Base-by-base conservation (phyloP, 92 coral and sea anemone species). In the Muricea muricata region DNA sequence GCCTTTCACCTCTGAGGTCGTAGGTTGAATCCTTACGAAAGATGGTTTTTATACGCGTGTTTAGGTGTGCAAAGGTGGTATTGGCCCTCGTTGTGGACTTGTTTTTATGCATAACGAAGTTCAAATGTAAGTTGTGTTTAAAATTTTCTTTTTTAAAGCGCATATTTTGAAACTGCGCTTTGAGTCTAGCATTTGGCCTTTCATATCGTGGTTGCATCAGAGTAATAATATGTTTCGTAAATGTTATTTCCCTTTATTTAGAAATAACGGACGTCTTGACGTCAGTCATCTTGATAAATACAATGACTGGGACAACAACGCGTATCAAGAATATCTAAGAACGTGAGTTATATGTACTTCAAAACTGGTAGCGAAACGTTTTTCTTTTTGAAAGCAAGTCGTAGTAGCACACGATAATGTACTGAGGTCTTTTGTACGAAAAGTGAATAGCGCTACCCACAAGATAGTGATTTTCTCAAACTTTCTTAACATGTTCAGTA, bases 21-120 rank as follows among this genome's bases (percentile, higher is more conserved):
- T n/a, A n/a, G n/a, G n/a, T n/a, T n/a, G n/a, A 9, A 26, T 33
- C 41, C 69, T 8, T 34, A 30, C 1, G 6, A 40, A 25, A 45
- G 11, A 3, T 17, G 11, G 29, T 8, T 0, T 13, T 45, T 15
- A n/a, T 40, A 65, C 3, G 7, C 45, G 4, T 20, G 10, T 41
- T 26, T 61, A 96, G 99, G 99, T 92, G n/a, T 90, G 90, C 25
- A 90, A 85, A 74, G 99, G 99, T 26, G 93, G 92, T 0, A 92
- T 88, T 75, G 99, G 99, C 10, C 98, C 98, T n/a, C 92, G 88
- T 41, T 93, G 88, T 77, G 99, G 99, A 7, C 77, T 96, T 45
- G 90, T 96, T 23, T 96, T 96, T 85, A 95, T 96, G 39, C 87
- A 94, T 61, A 89, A 92, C 88, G 98, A 94, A 56, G 83, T 91